Evolutionary conservation across 2,113 vertebrate species (phyloP).

Genomic region (Conger conger): DNA sequence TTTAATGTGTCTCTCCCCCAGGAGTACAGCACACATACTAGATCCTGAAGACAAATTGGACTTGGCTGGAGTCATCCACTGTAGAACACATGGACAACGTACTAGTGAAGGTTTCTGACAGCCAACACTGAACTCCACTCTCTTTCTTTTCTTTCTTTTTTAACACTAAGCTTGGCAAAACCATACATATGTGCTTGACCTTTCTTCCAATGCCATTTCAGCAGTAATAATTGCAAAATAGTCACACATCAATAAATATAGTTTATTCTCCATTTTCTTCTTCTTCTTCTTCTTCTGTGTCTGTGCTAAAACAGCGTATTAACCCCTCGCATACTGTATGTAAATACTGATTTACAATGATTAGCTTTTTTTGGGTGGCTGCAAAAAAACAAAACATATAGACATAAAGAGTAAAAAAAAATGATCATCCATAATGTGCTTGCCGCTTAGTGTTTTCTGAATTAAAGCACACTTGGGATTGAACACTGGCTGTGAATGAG

Average conservation of each 20-base stretch:
- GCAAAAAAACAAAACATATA: too few relatives aligned
- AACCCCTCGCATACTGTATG: too few relatives aligned
- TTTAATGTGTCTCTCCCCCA: background rate
- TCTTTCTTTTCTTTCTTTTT: too few relatives aligned
- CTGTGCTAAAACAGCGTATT: too few relatives aligned
- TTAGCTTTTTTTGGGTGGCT: background rate
- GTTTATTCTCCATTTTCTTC: too few relatives aligned
- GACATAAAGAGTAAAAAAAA: too few relatives aligned
- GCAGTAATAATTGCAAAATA: background rate
- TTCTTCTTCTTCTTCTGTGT: too few relatives aligned
- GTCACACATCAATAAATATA: too few relatives aligned
- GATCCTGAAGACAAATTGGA: background rate
- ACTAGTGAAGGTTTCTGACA: background rate
- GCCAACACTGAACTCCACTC: background rate
- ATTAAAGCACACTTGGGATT: background rate
- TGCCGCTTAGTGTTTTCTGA: background rate
- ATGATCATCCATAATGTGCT: background rate
- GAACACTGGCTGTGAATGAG: too few relatives aligned
- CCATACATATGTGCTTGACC: background rate
- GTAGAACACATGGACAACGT: background rate
- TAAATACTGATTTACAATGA: background rate
- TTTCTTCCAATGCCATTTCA: background rate
- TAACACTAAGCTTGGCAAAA: background rate
- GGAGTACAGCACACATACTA: background rate
- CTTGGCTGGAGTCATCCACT: background rate